Evolutionary conservation across 1,140 invertebrate species (phyloP).

Genomic region (Drosophila azteca): DNA sequence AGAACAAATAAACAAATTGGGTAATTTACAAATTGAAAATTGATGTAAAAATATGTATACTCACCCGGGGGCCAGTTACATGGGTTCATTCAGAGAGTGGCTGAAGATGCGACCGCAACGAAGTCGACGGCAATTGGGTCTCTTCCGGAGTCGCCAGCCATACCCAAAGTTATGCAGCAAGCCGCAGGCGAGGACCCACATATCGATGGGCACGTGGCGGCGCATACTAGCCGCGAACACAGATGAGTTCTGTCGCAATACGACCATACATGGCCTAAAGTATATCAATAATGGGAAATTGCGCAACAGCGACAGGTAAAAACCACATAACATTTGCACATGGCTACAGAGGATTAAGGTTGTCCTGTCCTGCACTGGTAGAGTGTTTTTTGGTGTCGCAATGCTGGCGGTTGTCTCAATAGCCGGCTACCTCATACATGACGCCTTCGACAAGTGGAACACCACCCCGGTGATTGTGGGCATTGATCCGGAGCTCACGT

Average conservation of each 20-base stretch:
- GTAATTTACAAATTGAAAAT: no score
- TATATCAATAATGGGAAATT: slow-evolving; percentile 65
- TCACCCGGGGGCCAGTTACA: no score
- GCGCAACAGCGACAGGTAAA: slow-evolving; percentile 55
- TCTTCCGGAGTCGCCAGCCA: neutral
- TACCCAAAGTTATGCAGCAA: slow-evolving; percentile 1
- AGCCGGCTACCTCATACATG: slow-evolving; percentile 63
- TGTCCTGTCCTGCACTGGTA: slow-evolving; percentile 8
- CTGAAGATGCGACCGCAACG: slow-evolving; percentile 14
- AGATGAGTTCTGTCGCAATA: slow-evolving; percentile 75
- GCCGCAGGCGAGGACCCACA: neutral
- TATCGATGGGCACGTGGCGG: slow-evolving; percentile 46
- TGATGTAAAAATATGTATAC: no score
- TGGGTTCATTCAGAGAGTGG: no score
- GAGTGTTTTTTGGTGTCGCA: slow-evolving; percentile 70
- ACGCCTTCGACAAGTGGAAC: slow-evolving; percentile 74
- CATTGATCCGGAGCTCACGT: slow-evolving; percentile 70
- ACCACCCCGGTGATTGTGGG: slow-evolving; percentile 72
- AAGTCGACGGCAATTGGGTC: slow-evolving; percentile 11
- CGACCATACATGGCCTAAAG: slow-evolving; percentile 73
- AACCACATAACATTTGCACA: neutral
- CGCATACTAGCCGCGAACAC: slow-evolving; percentile 59
- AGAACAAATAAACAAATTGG: no score
- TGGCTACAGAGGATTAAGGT: neutral
- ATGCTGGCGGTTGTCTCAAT: slow-evolving; percentile 54